phyloP scores from a whole-genome alignment of 64 coral and sea anemone genomes.

The Acropora yongei region DNA sequence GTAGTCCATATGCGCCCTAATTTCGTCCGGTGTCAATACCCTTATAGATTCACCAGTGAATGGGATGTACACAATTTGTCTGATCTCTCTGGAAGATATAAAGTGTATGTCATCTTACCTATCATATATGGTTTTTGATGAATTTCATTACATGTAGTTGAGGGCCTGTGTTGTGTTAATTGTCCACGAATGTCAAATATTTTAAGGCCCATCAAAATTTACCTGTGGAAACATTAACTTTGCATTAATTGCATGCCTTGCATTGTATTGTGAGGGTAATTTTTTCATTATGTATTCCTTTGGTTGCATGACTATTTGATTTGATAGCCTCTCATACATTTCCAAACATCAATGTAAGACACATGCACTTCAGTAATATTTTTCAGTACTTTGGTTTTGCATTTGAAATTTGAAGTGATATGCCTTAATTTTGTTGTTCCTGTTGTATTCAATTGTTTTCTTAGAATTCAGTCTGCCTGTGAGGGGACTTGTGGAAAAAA shows the following conservation, averaged over 20 bases:
- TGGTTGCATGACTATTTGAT: neutral
- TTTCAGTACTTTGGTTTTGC: neutral
- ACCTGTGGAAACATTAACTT: neutral
- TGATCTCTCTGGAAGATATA: constrained; percentile 38
- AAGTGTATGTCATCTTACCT: constrained; percentile 4
- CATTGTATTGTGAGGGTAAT: neutral
- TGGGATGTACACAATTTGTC: constrained; percentile 34
- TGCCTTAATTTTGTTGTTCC: neutral
- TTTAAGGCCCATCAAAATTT: neutral
- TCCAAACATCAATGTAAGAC: neutral
- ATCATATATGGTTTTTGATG: neutral
- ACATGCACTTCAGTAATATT: neutral
- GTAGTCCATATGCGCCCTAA: constrained; percentile 1
- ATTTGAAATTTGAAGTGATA: neutral
- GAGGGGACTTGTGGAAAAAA: neutral
- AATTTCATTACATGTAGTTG: neutral
- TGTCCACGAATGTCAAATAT: neutral
- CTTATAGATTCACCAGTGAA: constrained; percentile 38
- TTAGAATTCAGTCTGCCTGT: neutral
- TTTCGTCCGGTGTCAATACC: constrained; percentile 23
- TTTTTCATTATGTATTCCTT: neutral
- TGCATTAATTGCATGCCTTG: neutral
- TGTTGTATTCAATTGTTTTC: neutral
- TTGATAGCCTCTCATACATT: neutral
- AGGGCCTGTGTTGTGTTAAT: neutral